Percentiles rank a stretch among this genome's conserved stretches.
Evolutionary conservation across 2,888 invertebrate genomes (phyloP).

Genomic region (Leptogaster cylindrica): DNA sequence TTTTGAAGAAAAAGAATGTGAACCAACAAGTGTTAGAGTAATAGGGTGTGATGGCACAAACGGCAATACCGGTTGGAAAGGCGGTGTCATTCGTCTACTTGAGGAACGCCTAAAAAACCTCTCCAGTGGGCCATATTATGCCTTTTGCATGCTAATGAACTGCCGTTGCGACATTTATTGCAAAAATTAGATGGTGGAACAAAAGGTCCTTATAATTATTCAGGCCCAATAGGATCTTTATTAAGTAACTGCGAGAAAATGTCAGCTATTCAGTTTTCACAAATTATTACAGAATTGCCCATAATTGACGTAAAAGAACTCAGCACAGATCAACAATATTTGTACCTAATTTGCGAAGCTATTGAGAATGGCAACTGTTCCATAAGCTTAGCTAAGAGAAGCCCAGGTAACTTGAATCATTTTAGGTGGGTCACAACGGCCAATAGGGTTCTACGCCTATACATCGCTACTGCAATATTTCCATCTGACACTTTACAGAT

Average conservation of each 20-base stretch:
- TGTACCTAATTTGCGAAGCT: slow-evolving; percentile 42
- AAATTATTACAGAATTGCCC: neutral
- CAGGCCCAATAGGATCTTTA: neutral
- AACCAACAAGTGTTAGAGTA: too few species aligned
- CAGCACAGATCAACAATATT: slow-evolving; percentile 42
- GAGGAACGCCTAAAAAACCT: too few species aligned
- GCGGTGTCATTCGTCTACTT: too few species aligned
- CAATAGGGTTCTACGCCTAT: slow-evolving; percentile 13
- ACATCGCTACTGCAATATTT: neutral
- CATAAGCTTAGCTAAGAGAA: too few species aligned
- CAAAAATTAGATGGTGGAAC: neutral
- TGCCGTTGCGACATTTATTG: neutral
- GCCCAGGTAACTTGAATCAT: slow-evolving; percentile 26
- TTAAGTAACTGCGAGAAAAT: neutral
- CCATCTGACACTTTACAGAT: neutral
- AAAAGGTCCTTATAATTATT: neutral
- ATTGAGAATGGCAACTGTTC: too few species aligned
- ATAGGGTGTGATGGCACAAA: too few species aligned
- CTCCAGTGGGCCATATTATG: too few species aligned
- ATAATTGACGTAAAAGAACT: slow-evolving; percentile 27
- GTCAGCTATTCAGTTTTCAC: neutral
- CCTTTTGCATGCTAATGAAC: neutral
- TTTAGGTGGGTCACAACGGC: slow-evolving; percentile 19
- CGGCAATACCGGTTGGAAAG: too few species aligned
- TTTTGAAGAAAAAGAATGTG: too few species aligned